phyloP scores from a whole-genome alignment of 2,888 invertebrate species.

The Tenthredo distinguenda region DNA sequence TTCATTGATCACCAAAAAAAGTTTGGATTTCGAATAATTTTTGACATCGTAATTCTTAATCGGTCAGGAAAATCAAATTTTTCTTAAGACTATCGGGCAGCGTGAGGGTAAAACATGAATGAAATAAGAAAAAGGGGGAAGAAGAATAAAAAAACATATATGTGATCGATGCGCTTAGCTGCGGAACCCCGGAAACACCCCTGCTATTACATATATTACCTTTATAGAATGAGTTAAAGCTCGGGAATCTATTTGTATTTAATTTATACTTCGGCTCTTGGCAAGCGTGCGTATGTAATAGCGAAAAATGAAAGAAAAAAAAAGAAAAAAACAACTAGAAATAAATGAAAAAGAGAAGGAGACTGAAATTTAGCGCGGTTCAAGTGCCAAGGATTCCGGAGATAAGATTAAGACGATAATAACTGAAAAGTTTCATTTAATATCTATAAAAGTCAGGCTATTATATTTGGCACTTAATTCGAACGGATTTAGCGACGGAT shows the following conservation, averaged over 20 bases:
- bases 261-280: not conserved
- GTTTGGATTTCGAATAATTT: no score
- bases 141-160: no score
- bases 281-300: not conserved
- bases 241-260: not conserved
- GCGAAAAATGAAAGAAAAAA: not conserved
- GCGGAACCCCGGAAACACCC: not conserved
- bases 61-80: no score
- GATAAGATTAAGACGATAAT: slow-evolving; percentile 21
- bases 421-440: slow-evolving; percentile 31
- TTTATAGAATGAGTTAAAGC: not conserved
- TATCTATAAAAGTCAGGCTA: not conserved
- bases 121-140: no score
- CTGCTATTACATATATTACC: not conserved
- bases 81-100: no score
- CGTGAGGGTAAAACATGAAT: no score
- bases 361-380: not conserved
- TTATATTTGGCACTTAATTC: slow-evolving; percentile 3
- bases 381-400: slow-evolving; percentile 8
- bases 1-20: no score
- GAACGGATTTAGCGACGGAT: not conserved
- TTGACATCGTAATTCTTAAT: no score
- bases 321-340: not conserved
- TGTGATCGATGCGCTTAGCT: not conserved
- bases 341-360: no score